phyloP scores from a whole-genome alignment of 2,113 vertebrate genomes.

The Myxocyprinus asiaticus region DNA sequence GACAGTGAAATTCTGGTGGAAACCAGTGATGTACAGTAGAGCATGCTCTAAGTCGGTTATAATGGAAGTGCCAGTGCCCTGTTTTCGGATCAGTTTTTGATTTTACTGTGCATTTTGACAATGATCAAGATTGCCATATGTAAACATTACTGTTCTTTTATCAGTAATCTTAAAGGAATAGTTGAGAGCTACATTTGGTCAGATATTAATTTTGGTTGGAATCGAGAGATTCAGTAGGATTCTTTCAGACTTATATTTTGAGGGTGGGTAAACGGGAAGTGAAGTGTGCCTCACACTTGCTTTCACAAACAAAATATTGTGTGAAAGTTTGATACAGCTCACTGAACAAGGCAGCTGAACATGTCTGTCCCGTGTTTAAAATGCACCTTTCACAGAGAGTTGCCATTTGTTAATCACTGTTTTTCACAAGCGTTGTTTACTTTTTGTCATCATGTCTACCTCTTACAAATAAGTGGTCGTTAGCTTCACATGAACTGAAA shows the following conservation, averaged over 20 bases:
- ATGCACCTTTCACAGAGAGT: not conserved
- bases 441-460: not conserved
- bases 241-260: not conserved
- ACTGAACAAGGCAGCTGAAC: not conserved
- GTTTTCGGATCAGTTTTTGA: not conserved
- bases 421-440: not conserved
- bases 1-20: slow-evolving; percentile 29
- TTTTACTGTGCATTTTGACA: not conserved
- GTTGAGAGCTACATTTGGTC: not conserved
- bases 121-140: not conserved
- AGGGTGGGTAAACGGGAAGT: not conserved
- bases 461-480: not conserved
- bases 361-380: not conserved
- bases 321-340: not conserved
- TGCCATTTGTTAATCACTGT: not conserved
- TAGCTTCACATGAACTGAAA: not conserved
- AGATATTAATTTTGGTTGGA: not conserved
- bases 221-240: not conserved
- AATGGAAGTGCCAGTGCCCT: not conserved
- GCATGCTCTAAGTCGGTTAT: no score
- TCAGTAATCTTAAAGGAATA: not conserved
- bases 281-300: not conserved
- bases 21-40: not conserved
- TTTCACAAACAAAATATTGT: not conserved
- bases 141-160: not conserved